Conservation (phyloP, 1,140 invertebrate genomes). For the Drosophila malerkotliana region DNA sequence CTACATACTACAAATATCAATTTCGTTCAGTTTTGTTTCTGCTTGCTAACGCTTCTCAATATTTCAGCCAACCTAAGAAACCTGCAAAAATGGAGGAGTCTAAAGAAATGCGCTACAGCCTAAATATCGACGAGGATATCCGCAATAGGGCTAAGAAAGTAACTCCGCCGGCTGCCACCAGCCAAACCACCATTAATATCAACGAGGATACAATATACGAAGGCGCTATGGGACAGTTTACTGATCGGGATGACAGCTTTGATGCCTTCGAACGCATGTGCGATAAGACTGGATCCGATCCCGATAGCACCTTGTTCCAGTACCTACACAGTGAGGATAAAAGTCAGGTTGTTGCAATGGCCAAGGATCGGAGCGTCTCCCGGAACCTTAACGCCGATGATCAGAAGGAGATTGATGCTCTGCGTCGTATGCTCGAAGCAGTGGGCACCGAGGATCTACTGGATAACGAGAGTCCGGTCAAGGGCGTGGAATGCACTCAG, state of each 20-base stretch:
- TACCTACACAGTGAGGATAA: conserved; percentile 67
- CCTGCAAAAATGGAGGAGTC: conserved; percentile 20
- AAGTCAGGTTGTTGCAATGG: conserved; percentile 54
- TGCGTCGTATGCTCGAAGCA: conserved; percentile 60
- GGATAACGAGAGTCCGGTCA: conserved; percentile 58
- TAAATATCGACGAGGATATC: conserved; percentile 49
- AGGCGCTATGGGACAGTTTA: not conserved
- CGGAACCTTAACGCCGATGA: conserved; percentile 19
- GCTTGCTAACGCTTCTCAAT: not conserved
- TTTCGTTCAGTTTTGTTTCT: not conserved
- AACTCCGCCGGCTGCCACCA: not conserved
- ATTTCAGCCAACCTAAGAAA: conserved; percentile 19
- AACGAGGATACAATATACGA: conserved; percentile 28
- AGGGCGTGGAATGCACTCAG: conserved; percentile 70
- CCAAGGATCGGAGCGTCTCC: conserved; percentile 50
- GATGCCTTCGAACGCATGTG: conserved; percentile 74
- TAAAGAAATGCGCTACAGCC: conserved; percentile 47
- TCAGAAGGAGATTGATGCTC: conserved; percentile 52
- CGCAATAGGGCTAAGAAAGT: conserved; percentile 6
- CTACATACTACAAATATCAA: conserved; percentile 1
- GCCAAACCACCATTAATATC: conserved; percentile 10
- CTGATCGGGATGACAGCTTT: conserved; percentile 64
- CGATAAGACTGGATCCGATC: conserved; percentile 77
- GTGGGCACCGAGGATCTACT: conserved; percentile 42
- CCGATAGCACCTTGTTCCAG: conserved; percentile 74